These are phyloP conservation scores for Mythimna impura DNA, from an alignment of 2,888 invertebrate genomes.

Conservation along the genomic window DNA sequence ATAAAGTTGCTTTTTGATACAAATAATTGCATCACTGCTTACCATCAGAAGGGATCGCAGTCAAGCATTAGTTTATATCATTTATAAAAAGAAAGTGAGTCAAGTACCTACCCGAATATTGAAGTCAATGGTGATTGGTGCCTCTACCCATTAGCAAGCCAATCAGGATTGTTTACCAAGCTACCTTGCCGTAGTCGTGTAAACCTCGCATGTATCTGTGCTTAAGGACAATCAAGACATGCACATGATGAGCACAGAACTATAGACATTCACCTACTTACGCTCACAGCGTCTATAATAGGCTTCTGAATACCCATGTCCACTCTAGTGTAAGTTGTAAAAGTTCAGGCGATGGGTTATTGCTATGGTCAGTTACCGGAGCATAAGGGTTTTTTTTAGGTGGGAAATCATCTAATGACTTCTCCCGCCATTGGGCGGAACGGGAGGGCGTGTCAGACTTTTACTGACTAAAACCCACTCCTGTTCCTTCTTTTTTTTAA, in stretches of 20 bases:
- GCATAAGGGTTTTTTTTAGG: too few relatives aligned
- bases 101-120: neutral
- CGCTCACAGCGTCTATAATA: constrained; percentile 46
- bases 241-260: constrained; percentile 27
- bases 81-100: too few relatives aligned
- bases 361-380: too few relatives aligned
- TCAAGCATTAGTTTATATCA: too few relatives aligned
- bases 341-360: neutral
- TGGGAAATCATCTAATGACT: too few relatives aligned
- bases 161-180: constrained; percentile 1
- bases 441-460: too few relatives aligned
- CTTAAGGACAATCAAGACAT: constrained; percentile 38
- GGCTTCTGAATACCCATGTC: constrained; percentile 21
- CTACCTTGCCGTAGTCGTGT: neutral
- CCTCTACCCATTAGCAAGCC: neutral
- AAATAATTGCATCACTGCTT: too few relatives aligned
- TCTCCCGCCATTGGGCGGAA: too few relatives aligned
- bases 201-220: constrained; percentile 36
- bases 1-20: too few relatives aligned
- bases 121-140: neutral
- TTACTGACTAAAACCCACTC: too few relatives aligned
- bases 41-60: too few relatives aligned
- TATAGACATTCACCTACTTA: constrained; percentile 57
- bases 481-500: too few relatives aligned
- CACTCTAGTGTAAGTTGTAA: neutral